Conservation (phyloP, 2,113 vertebrate species). For the Notarius quadriscutis region DNA sequence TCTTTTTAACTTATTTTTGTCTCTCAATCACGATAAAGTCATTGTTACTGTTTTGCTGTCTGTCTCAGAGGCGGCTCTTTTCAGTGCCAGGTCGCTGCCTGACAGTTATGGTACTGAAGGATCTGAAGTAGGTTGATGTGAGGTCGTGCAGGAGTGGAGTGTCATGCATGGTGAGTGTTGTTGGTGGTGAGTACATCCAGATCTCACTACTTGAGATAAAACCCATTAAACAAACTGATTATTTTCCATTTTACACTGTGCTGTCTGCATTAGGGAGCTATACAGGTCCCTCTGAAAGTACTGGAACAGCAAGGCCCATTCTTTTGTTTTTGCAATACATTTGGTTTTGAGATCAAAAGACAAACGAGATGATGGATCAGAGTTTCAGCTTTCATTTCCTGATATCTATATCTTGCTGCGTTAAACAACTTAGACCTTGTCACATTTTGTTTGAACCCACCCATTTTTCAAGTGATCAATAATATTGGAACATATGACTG, state of each 20-base stretch:
- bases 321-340: background rate
- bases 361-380: background rate
- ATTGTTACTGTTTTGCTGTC: background rate
- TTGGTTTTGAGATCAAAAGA: background rate
- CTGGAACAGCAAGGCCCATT: background rate
- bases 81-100: background rate
- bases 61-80: background rate
- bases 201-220: background rate
- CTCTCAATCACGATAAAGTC: background rate
- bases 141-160: background rate
- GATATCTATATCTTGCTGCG: background rate
- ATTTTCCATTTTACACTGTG: background rate
- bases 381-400: background rate
- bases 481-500: no score
- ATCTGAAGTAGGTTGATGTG: conserved; percentile 7
- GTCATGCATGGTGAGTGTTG: background rate
- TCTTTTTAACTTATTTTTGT: background rate
- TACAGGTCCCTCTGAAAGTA: background rate
- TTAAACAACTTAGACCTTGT: no score
- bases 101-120: background rate
- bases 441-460: no score
- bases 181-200: conserved; percentile 2
- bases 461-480: no score
- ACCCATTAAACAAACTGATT: background rate
- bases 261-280: background rate